Evolutionary conservation across 2,888 invertebrate genomes (phyloP), one percentile per base, ranked within the genome.

Genomic region (Drosophila macrospina): DNA sequence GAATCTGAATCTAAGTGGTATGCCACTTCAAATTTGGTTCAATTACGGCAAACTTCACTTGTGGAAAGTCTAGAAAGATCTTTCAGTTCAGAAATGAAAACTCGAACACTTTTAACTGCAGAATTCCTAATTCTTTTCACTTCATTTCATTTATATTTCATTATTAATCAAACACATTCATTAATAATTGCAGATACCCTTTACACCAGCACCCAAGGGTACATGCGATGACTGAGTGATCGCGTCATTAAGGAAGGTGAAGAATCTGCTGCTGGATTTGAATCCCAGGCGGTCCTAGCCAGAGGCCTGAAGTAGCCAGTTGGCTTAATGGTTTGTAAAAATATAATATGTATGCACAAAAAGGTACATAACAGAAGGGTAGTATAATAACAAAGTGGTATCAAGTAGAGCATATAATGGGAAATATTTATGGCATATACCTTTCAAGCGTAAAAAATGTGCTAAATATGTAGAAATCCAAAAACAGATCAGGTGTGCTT

Each of bases 391-490:
- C 15, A 51, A 42, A 3, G 24, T 55, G 32, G 13, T 30, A 41
- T 42, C 44, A 56, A 56, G 34, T 36, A 15, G 36, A 44, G 55
- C 13, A 45, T 15, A 55, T 55, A 54, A 54, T 54, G 42, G 32
- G 34, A 16, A 54, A 36, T 56, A 44, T 45, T 44, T 34, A 36
- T 36, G 15, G 37, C 45, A 37, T 26, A 5, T 71, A 71, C 70
- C 70, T 70, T 71, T 54, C 26, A 34, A 16, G 48, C 42, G 32
- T 37, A 32, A 20, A 39, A 62, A 48, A 54, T 57, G 45, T 54
- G 59, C 45, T 48, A 39, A 28, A 50, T 59, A 10, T 50, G 64
- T 54, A 41, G 65, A 70, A 59, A 54, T 54, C 64, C 64, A 55
- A 70, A 56, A 45, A 30, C 48, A 57, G 41, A 52, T 64, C 57